Evolutionary conservation across 92 coral and sea anemone genomes (phyloP), one percentile per base, ranked within the genome.

Genomic region (Epizoanthus illoricatus): DNA sequence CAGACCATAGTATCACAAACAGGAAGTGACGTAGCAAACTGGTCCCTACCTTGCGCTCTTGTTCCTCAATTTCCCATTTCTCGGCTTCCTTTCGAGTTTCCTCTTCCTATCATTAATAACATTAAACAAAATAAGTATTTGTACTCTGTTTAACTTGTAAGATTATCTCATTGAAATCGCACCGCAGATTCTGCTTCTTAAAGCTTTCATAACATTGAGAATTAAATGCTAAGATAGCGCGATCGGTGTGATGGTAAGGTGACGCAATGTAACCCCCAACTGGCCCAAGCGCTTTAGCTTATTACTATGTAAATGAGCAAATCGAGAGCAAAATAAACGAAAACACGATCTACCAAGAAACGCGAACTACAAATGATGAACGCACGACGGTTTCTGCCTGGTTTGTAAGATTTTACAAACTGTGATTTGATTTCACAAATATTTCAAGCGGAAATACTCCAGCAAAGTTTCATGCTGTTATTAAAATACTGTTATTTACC

Each of bases 51-150:
- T 93, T 90, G 69, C 92, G 84, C n/a, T 93, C 97, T 17, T 65
- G 84, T 18, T 93, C 97, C 33, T 93, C 97, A 43, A 85, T 56
- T 60, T 91, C 97, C 86, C 94, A 90, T 71, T 88, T 75, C 7
- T 93, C 97, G 3, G 90, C 86, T 83, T 93, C 97, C 39, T 81
- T 90, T 7, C 89, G 89, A 10, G 97, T 57, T 19, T 93, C 97
- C 65, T 93, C 97, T 59, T 93, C 94, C 97, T 91, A 65, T 65
- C 3, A 20, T 33, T 70, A 68, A 70, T 59, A n/a, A 49, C 66
- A 70, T 81, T 81, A 68, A 33, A 60, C 10, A 24, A 63, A 78
- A 60, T 20, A 79, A 47, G 75, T 45, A 69, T 75, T 60, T 69
- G 17, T 61, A 20, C 23, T 15, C 17, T 57, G 58, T 36, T 56